Evolutionary conservation across 2,113 vertebrate genomes (phyloP).

Genomic region (Morone saxatilis): DNA sequence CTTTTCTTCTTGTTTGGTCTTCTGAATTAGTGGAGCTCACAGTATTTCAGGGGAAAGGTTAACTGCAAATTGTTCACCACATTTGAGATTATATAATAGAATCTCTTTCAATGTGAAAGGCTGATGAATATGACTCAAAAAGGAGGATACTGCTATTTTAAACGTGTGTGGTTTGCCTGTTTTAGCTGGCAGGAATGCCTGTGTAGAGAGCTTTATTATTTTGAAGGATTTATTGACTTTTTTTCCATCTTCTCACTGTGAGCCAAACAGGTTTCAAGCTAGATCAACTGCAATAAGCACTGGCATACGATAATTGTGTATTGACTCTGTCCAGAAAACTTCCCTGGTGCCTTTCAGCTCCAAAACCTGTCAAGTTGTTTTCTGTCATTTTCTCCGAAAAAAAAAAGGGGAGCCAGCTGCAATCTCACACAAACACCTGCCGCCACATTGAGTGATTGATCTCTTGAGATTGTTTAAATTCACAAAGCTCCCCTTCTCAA

Average conservation of each 20-base stretch:
- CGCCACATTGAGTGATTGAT: slow-evolving; percentile 50
- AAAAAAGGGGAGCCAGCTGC: background rate
- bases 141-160: slow-evolving; percentile 6
- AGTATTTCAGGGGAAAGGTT: slow-evolving; percentile 8
- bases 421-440: slow-evolving; percentile 61
- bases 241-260: slow-evolving; percentile 24
- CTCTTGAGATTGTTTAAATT: slow-evolving; percentile 49
- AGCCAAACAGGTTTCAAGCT: slow-evolving; percentile 21
- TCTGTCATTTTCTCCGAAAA: slow-evolving; percentile 26
- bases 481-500: slow-evolving; percentile 11
- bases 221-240: slow-evolving; percentile 53
- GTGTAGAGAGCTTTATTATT: slow-evolving; percentile 13
- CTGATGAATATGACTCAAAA: slow-evolving; percentile 1
- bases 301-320: slow-evolving; percentile 67
- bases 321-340: slow-evolving; percentile 55
- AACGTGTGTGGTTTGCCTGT: slow-evolving; percentile 12
- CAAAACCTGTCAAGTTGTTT: slow-evolving; percentile 41
- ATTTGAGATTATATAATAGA: background rate
- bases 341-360: slow-evolving; percentile 19
- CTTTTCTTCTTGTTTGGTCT: slow-evolving; percentile 20
- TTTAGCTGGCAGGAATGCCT: slow-evolving; percentile 1
- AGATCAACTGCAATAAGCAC: slow-evolving; percentile 42
- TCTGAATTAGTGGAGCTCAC: background rate
- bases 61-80: background rate
- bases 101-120: background rate